Percentiles rank a stretch among this genome's conserved stretches.
These are phyloP conservation scores for Rotaria socialis DNA, from an alignment of 2,888 invertebrate species.

Conservation along the genomic window DNA sequence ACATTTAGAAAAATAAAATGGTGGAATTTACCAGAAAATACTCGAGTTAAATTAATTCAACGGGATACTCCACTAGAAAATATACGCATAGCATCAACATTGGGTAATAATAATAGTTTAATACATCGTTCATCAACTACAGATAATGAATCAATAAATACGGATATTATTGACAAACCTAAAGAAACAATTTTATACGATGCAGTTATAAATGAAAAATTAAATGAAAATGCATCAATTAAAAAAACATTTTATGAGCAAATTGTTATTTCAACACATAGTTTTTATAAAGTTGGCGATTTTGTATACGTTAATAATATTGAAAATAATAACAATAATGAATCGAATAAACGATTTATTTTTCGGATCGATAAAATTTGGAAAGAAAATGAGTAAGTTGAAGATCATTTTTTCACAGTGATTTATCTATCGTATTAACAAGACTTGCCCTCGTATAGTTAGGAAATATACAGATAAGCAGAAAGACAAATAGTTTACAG, in stretches of 20 bases:
- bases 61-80: conserved; percentile 75
- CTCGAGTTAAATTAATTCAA: conserved; percentile 67
- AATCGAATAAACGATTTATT: conserved; percentile 69
- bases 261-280: background rate
- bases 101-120: conserved; percentile 70
- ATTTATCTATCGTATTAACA: too few relatives aligned
- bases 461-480: too few relatives aligned
- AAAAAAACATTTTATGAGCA: background rate
- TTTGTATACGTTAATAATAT: background rate
- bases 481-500: too few relatives aligned
- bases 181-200: background rate
- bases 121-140: conserved; percentile 44
- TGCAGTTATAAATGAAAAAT: background rate
- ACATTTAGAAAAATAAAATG: conserved; percentile 81
- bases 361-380: conserved; percentile 89
- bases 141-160: background rate
- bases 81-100: conserved; percentile 82
- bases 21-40: conserved; percentile 66
- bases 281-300: conserved; percentile 9
- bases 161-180: background rate
- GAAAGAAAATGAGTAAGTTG: conserved; percentile 78
- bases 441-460: too few relatives aligned
- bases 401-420: too few relatives aligned
- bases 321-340: background rate
- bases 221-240: conserved; percentile 25